Base-by-base conservation (phyloP, 2,113 vertebrate species). In the Bubo blakistoni region DNA sequence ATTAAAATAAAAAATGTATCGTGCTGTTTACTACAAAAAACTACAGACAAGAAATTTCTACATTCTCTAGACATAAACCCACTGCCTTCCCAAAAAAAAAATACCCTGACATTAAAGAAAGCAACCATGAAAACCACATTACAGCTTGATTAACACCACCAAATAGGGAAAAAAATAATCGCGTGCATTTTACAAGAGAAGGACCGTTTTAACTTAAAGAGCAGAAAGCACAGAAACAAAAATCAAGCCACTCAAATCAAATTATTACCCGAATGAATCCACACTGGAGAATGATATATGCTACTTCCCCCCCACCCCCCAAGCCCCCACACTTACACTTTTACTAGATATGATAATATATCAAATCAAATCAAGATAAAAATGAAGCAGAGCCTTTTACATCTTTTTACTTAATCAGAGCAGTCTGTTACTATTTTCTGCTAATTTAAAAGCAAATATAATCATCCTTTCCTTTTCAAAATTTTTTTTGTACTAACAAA, bases 1-100 rank as follows among this genome's bases (percentile, higher is more conserved):
- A 85, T 59, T 94, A 86, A 87, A 93, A 95, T 36, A 36, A 93
- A 89, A 97, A 92, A 78, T 9, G 62, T 83, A 96, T 94, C 84
- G n/a, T 76, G 54, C 93, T 95, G 59, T 96, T 96, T 92, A 84
- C 71, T 81, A 95, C 89, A 29, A 77, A 30, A 36, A 91, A 80
- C 55, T 89, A 90, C 81, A 92, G 78, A 94, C 44, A 93, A 97
- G 51, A 83, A 92, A 95, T 87, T 91, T 88, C 85, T 65, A 8
- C 30, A 14, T 88, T 94, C 59, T 91, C 86, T 67, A 85, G 66
- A 87, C 17, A 65, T n/a, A 94, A 93, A 93, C 22, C 32, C 66
- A 46, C 34, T 61, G 59, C 34, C 13, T 74, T 84, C 40, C 36
- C 76, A 57, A 85, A 66, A 82, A 83, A 91, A 79, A 36, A 54